phyloP scores from a whole-genome alignment of 2,888 invertebrate species.

The Microctonus hyperodae region DNA sequence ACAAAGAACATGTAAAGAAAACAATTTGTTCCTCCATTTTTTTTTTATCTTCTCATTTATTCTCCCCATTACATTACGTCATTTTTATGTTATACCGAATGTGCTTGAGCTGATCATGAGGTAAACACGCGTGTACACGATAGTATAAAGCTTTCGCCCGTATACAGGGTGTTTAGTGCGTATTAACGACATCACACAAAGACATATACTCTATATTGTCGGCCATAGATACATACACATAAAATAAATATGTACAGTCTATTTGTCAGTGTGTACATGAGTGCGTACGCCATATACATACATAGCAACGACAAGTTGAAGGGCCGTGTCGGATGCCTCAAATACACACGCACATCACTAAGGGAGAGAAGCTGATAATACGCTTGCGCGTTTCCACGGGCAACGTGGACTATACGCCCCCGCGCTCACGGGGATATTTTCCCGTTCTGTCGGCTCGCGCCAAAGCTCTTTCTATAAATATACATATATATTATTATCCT shows the following conservation, averaged over 20 bases:
- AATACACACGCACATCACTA: slow-evolving; percentile 20
- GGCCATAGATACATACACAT: slow-evolving; percentile 46
- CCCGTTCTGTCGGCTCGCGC: slow-evolving; percentile 40
- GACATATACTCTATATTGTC: slow-evolving; percentile 36
- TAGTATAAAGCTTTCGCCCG: slow-evolving; percentile 49
- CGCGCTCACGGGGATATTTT: slow-evolving; percentile 41
- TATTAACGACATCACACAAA: slow-evolving; percentile 52
- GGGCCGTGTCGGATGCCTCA: slow-evolving; percentile 48
- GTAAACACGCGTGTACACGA: slow-evolving; percentile 51
- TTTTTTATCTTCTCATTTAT: background rate
- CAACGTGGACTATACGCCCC: slow-evolving; percentile 60
- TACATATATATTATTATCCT: slow-evolving; percentile 33
- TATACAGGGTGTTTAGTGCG: slow-evolving; percentile 61
- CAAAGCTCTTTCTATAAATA: slow-evolving; percentile 22
- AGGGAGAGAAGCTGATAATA: slow-evolving; percentile 39
- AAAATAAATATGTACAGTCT: slow-evolving; percentile 36
- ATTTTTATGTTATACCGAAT: slow-evolving; percentile 27
- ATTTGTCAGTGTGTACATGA: slow-evolving; percentile 23
- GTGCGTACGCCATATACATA: slow-evolving; percentile 36
- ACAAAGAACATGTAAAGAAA: background rate
- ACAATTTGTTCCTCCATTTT: background rate
- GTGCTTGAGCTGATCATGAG: slow-evolving; percentile 42
- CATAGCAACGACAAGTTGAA: slow-evolving; percentile 44
- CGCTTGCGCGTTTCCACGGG: slow-evolving; percentile 63
- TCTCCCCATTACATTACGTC: slow-evolving; percentile 18